A percentile compares a stretch with the other conserved stretches of the same genome.
Conservation (phyloP, 1,140 invertebrate genomes). For the Aphis gossypii region DNA sequence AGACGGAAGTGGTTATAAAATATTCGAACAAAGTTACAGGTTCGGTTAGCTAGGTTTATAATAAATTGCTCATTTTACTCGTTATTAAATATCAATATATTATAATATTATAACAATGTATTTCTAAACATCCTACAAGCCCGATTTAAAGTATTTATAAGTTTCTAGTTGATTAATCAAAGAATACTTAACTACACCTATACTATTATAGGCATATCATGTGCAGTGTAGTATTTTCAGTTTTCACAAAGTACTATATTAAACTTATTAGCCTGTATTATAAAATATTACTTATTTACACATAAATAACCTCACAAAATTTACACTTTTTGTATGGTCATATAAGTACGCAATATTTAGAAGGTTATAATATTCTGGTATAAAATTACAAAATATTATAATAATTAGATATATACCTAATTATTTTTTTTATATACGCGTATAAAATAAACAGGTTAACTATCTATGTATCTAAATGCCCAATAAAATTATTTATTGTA, state of each 20-base stretch:
- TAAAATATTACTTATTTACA: neutral
- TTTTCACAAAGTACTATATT: neutral
- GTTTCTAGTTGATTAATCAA: neutral
- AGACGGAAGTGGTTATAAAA: neutral
- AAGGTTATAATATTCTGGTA: neutral
- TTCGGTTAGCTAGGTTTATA: neutral
- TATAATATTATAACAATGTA: neutral
- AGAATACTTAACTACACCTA: neutral
- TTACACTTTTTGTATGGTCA: neutral
- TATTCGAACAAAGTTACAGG: neutral
- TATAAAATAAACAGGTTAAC: neutral
- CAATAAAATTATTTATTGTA: too few species aligned
- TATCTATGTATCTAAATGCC: too few species aligned
- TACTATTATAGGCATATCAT: neutral
- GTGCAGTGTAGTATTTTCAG: neutral
- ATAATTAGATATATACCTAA: too few species aligned
- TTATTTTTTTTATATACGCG: too few species aligned
- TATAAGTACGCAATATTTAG: neutral
- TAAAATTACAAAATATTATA: neutral
- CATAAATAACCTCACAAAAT: neutral
- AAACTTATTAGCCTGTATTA: neutral
- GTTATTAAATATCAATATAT: conserved; percentile 8
- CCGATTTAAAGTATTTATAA: neutral
- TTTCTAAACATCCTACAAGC: neutral
- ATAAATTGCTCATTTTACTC: neutral